Base-by-base conservation (phyloP, 2,113 vertebrate genomes). In the Albula goreensis region DNA sequence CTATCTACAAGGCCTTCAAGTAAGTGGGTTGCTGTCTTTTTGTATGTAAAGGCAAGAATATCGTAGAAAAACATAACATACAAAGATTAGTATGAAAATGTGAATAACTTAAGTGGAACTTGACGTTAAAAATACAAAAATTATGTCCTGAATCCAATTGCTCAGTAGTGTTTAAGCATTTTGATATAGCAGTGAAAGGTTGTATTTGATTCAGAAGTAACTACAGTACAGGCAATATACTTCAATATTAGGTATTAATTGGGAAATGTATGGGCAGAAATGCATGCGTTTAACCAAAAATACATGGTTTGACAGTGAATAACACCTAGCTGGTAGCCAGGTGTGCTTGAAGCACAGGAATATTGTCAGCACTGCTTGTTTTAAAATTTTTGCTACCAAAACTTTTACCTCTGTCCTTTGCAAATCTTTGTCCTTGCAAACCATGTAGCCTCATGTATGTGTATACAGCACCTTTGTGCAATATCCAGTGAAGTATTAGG, bases 1-100 rank as follows among this genome's bases (percentile, higher is more conserved):
- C 98, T 0, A 92, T 99, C 91, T 99, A 99, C 93, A 99, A 99
- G 93, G 98, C 98, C 89, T 99, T 99, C 93, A 97, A 93, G 98
- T 97, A 90, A 97, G 96, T 94, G n/a, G 31, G 5, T n/a, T 74
- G 7, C 60, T 41, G 31, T 41, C 31, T 41, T 41, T 41, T 41
- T 41, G 31, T 41, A 41, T 41, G 31, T 41, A 41, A 41, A 41
- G 31, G 31, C 31, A 41, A 41, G 31, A 41, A 41, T 41, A 41
- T 41, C 31, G 1, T 41, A 41, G 31, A 41, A 41, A 41, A 41
- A 41, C 31, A 41, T 41, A 41, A 41, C 31, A 41, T 41, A 1
- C 31, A 41, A 41, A 41, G 31, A 41, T 41, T 41, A 41, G 31
- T 41, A 1, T 41, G 31, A 41, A 41, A 41, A 41, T 41, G 31